Conservation (phyloP, 2,888 invertebrate species). For the Pandemis heparana region DNA sequence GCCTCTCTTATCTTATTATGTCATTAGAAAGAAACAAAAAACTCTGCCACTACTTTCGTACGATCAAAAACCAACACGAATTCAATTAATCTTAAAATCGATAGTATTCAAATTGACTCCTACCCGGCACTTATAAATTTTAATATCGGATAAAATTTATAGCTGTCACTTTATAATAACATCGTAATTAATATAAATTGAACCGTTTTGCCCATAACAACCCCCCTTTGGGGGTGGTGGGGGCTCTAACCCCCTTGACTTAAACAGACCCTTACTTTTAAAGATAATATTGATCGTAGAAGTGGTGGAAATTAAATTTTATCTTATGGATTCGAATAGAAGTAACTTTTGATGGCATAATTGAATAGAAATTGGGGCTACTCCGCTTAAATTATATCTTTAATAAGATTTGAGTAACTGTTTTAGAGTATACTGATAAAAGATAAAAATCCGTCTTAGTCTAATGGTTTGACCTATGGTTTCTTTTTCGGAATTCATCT, state of each 20-base stretch:
- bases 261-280: constrained; percentile 36
- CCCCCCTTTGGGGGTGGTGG: constrained; percentile 21
- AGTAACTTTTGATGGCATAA: not conserved
- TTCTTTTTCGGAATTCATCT: too few relatives aligned
- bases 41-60: not conserved
- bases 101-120: constrained; percentile 18
- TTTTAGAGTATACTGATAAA: too few relatives aligned
- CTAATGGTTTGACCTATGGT: too few relatives aligned
- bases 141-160: constrained; percentile 36
- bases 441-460: too few relatives aligned
- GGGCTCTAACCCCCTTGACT: constrained; percentile 20
- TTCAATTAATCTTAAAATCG: constrained; percentile 14
- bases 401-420: too few relatives aligned
- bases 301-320: constrained; percentile 29
- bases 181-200: constrained; percentile 41
- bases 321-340: constrained; percentile 26
- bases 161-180: constrained; percentile 38
- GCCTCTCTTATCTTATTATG: too few relatives aligned
- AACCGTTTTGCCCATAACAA: constrained; percentile 39
- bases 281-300: constrained; percentile 40
- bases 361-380: not conserved
- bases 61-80: not conserved
- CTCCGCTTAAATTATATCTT: not conserved
- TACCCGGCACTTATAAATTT: constrained; percentile 26
- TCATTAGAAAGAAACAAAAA: too few relatives aligned